phyloP scores from a whole-genome alignment of 1,140 invertebrate genomes.

The Sycophaga agraensis region DNA sequence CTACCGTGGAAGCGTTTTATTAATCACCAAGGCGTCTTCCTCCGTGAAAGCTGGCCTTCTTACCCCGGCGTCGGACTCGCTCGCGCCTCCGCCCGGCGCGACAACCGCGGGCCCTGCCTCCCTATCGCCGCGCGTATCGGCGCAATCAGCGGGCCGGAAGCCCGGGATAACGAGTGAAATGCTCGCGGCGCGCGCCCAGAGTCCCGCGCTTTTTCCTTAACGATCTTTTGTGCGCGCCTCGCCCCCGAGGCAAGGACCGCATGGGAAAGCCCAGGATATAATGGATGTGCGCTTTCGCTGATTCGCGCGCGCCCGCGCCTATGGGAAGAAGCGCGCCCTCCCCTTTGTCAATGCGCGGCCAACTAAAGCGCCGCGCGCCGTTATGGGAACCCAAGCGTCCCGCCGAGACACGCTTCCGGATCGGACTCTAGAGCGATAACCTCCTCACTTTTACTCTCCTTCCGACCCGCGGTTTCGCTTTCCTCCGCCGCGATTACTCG shows the following conservation, averaged over 20 bases:
- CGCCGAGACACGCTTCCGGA: background rate
- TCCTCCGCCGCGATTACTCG: too few relatives aligned
- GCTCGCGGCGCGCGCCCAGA: background rate
- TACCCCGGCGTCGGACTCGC: too few relatives aligned
- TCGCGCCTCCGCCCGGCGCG: too few relatives aligned
- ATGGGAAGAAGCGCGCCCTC: constrained; percentile 13
- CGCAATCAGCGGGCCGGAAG: background rate
- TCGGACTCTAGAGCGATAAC: too few relatives aligned
- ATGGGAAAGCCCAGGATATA: background rate
- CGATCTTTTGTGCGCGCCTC: constrained; percentile 3
- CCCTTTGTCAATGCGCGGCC: constrained; percentile 7
- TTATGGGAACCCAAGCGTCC: background rate
- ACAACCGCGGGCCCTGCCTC: too few relatives aligned
- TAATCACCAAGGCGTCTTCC: too few relatives aligned
- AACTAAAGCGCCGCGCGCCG: too few relatives aligned
- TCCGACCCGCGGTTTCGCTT: too few relatives aligned
- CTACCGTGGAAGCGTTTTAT: too few relatives aligned
- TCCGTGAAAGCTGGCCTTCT: too few relatives aligned
- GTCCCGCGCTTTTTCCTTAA: background rate
- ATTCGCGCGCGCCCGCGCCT: background rate
- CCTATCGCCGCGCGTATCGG: background rate
- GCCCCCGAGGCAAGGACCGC: background rate
- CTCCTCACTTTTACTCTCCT: too few relatives aligned
- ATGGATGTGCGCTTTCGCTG: constrained; percentile 16
- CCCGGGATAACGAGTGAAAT: constrained; percentile 4